Base-by-base conservation (phyloP, 2,797 vertebrate genomes). In the Fistularia tabacaria region DNA sequence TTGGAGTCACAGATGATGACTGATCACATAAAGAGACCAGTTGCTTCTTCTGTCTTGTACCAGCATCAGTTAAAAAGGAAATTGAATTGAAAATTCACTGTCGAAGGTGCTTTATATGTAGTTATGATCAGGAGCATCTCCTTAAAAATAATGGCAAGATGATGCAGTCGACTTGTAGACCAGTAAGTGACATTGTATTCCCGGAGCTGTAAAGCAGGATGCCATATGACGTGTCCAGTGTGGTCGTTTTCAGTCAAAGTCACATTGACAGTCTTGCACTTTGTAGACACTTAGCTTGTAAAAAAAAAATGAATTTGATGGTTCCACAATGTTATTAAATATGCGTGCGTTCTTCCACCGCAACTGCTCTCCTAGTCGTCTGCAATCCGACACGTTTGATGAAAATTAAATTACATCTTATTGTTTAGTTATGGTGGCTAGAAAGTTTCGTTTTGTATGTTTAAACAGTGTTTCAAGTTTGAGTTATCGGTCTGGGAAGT, bases 1-100 rank as follows among this genome's bases (percentile, higher is more conserved):
- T 72, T 53, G 66, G 54, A 51, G 64, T 55, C 71, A 55, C 41
- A 53, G 51, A 69, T 49, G 56, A 65, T 62, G 79, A 74, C 66
- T 13, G 76, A 70, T 59, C 60, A 64, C 49, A 38, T 39, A 36
- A 52, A 61, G 36, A 41, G 46, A 59, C 48, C 49, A 25, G 25
- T 25, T 25, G 25, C 25, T 25, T 64, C 7, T 47, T 36, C 51
- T 62, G 71, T 62, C 14, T 36, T 61, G 54, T 53, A 4, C 41
- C 41, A 56, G 69, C 62, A 50, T 47, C 49, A 15, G 52, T 64
- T 57, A 44, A 53, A 63, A 50, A 47, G 36, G 36, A 56, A 56
- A 59, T 64, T 49, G 36, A 40, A n/a, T n/a, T n/a, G n/a, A 65
- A 71, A 66, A 25, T 25, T 25, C 25, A 25, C 5, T 25, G 25